These are phyloP conservation scores for Muschampia plurimacula DNA, from an alignment of 2,888 invertebrate species.

Conservation along the genomic window DNA sequence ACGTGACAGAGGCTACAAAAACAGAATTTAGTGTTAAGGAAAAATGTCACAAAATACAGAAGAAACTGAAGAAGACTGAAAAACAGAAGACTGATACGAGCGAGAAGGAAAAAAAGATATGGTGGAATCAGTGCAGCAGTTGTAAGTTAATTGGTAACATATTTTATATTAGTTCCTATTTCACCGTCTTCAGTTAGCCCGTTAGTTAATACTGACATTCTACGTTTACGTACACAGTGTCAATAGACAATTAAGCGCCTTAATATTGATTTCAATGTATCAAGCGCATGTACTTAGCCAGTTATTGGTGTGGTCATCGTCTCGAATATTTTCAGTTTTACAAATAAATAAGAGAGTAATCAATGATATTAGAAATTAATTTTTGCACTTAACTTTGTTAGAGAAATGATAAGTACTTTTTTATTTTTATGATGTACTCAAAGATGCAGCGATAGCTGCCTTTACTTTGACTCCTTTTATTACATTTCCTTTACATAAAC, in stretches of 20 bases:
- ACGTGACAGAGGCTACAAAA: conserved; percentile 62
- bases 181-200: neutral
- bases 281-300: too few species aligned
- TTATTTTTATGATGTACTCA: neutral
- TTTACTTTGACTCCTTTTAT: neutral
- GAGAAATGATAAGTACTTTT: too few species aligned
- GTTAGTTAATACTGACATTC: too few species aligned
- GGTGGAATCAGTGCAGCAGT: conserved; percentile 83
- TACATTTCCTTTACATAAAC: neutral
- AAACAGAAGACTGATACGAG: conserved; percentile 77
- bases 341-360: too few species aligned
- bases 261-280: too few species aligned
- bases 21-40: conserved; percentile 82
- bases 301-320: too few species aligned
- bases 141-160: conserved; percentile 64
- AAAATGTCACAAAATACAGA: conserved; percentile 77
- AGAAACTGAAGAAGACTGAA: conserved; percentile 82
- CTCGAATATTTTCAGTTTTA: too few species aligned
- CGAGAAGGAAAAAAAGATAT: conserved; percentile 76
- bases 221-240: too few species aligned
- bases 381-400: too few species aligned
- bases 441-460: neutral
- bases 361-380: too few species aligned
- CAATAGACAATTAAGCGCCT: too few species aligned
- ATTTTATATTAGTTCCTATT: neutral